Evolutionary conservation across 2,888 invertebrate species (phyloP).

Genomic region (Hydropsyche betteni): DNA sequence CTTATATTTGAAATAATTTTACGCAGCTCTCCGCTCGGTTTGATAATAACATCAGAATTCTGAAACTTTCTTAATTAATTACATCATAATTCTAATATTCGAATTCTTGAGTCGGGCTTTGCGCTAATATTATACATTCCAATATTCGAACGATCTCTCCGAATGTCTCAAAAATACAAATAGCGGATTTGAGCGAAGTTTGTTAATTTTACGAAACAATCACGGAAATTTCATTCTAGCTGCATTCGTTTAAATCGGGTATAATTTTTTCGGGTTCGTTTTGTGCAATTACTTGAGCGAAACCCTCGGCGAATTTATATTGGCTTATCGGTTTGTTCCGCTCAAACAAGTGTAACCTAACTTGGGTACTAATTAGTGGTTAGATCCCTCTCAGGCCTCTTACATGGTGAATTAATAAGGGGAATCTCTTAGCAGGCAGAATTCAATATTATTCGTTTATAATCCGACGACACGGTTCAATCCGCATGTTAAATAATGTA

Average conservation of each 20-base stretch:
- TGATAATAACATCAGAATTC: slow-evolving; percentile 10
- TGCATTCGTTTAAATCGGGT: no score
- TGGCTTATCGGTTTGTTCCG: slow-evolving; percentile 23
- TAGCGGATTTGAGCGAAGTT: no score
- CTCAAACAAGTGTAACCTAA: slow-evolving; percentile 29
- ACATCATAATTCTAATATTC: slow-evolving; percentile 32
- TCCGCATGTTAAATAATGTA: slow-evolving; percentile 11
- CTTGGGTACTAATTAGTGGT: slow-evolving; percentile 26
- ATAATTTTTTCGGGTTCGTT: no score
- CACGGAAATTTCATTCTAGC: not conserved
- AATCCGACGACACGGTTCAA: slow-evolving; percentile 8
- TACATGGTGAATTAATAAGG: slow-evolving; percentile 7
- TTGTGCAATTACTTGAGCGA: not conserved
- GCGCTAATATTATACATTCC: not conserved
- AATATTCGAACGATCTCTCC: not conserved
- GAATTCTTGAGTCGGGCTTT: slow-evolving; percentile 15
- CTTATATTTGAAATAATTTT: slow-evolving; percentile 13
- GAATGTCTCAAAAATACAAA: not conserved
- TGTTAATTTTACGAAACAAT: not conserved
- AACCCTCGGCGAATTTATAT: slow-evolving; percentile 16
- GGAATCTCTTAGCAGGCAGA: not conserved
- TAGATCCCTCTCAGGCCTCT: not conserved
- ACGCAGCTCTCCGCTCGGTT: slow-evolving; percentile 18
- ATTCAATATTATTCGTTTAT: slow-evolving; percentile 17
- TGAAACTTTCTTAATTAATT: slow-evolving; percentile 28